These are phyloP conservation scores for Shargacucullia verbasci DNA, from an alignment of 2,888 invertebrate species.

Conservation along the genomic window DNA sequence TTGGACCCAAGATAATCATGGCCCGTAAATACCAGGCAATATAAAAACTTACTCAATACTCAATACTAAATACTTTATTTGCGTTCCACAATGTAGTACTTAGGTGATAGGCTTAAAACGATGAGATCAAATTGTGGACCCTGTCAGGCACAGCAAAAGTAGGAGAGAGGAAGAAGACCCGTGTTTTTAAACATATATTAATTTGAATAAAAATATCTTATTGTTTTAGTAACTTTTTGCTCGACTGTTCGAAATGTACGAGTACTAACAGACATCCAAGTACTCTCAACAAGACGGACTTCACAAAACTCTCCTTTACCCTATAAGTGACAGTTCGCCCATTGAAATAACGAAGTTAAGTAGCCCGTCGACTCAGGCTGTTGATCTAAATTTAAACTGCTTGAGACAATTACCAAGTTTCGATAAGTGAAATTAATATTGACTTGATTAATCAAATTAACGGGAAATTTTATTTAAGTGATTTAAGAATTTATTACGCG, in stretches of 20 bases:
- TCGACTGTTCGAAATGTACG: background rate
- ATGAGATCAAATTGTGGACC: too few relatives aligned
- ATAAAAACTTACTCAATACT: too few relatives aligned
- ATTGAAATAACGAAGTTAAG: slow-evolving; percentile 22
- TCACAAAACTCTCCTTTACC: slow-evolving; percentile 3
- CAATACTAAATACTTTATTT: too few relatives aligned
- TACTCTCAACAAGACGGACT: background rate
- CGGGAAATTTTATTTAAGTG: slow-evolving; percentile 32
- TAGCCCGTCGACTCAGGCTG: background rate
- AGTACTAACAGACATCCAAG: background rate
- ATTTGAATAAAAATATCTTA: too few relatives aligned
- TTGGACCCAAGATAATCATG: too few relatives aligned
- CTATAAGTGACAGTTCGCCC: slow-evolving; percentile 14
- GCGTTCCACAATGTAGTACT: too few relatives aligned
- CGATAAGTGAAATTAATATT: slow-evolving; percentile 49
- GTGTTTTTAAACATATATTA: too few relatives aligned
- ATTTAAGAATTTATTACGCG: slow-evolving; percentile 34
- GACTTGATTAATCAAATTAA: slow-evolving; percentile 37
- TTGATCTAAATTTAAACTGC: slow-evolving; percentile 44
- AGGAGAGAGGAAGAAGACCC: too few relatives aligned
- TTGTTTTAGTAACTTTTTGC: too few relatives aligned
- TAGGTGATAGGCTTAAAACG: too few relatives aligned
- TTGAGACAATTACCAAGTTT: slow-evolving; percentile 41
- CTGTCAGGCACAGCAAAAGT: too few relatives aligned
- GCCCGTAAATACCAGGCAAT: too few relatives aligned